phyloP scores from a whole-genome alignment of 2,888 invertebrate species.

The Cactoblastis cactorum region DNA sequence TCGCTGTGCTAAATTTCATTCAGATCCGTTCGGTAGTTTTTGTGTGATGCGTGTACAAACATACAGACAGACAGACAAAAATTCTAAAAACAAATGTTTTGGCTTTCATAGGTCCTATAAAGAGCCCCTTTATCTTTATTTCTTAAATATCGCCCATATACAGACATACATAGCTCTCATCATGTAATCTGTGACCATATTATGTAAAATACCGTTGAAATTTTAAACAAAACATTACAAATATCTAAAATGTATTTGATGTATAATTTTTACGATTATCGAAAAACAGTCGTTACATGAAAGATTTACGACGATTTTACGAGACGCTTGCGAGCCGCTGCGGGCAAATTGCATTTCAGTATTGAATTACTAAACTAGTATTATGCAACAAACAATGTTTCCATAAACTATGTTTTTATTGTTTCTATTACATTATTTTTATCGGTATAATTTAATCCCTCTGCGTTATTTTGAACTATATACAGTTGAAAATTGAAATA shows the following conservation, averaged over 20 bases:
- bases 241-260: neutral
- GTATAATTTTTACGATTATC: slow-evolving; percentile 8
- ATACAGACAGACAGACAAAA: too few species aligned
- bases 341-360: slow-evolving; percentile 18
- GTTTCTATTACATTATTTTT: slow-evolving; percentile 1
- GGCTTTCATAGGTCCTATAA: too few species aligned
- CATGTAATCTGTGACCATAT: too few species aligned
- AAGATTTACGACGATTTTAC: slow-evolving; percentile 10
- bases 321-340: neutral
- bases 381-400: slow-evolving; percentile 5
- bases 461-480: neutral
- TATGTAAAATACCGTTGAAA: too few species aligned
- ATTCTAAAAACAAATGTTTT: too few species aligned
- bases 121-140: too few species aligned
- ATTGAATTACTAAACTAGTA: slow-evolving; percentile 5
- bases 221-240: too few species aligned
- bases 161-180: neutral
- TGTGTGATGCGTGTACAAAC: too few species aligned
- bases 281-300: slow-evolving; percentile 8
- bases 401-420: neutral
- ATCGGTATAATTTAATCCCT: neutral
- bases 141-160: too few species aligned
- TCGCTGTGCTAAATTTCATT: too few species aligned
- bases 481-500: neutral
- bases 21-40: too few species aligned